These are phyloP conservation scores for Serilophus lunatus DNA, from an alignment of 2,113 vertebrate species.

Conservation along the genomic window DNA sequence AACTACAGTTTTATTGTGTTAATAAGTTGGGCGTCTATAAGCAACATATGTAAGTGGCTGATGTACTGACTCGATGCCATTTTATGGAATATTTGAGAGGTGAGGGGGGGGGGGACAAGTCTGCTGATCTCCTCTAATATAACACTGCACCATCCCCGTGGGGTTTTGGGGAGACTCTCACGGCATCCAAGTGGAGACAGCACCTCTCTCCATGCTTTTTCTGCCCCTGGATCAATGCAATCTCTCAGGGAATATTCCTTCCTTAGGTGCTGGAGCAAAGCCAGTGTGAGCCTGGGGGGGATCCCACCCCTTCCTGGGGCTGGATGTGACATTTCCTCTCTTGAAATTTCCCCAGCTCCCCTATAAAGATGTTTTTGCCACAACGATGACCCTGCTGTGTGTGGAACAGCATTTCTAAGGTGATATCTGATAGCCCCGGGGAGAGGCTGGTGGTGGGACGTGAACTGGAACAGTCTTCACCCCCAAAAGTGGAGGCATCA, in stretches of 20 bases:
- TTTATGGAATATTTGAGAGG: not conserved
- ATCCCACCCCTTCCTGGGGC: not conserved
- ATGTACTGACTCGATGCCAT: not conserved
- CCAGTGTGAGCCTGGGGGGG: fast-evolving
- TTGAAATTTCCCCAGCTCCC: not conserved
- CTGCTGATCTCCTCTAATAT: not conserved
- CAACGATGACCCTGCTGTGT: fast-evolving
- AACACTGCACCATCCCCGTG: fast-evolving
- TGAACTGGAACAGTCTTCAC: not conserved
- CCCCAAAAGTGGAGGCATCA: not conserved
- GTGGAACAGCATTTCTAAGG: not conserved
- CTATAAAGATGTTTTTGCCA: fast-evolving
- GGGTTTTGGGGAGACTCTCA: not conserved
- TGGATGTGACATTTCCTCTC: not conserved
- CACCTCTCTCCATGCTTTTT: fast-evolving
- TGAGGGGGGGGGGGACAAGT: not conserved
- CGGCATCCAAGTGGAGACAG: fast-evolving
- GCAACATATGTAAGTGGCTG: not conserved
- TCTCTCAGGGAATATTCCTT: not conserved
- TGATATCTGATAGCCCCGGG: not conserved
- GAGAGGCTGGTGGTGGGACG: fast-evolving
- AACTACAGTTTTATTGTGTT: not conserved
- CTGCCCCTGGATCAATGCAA: fast-evolving
- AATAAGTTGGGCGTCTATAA: not conserved
- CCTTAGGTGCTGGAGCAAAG: not conserved